Evolutionary conservation across 1,140 invertebrate species (phyloP), one percentile per base, ranked within the genome.

Genomic region (Lerema accius): DNA sequence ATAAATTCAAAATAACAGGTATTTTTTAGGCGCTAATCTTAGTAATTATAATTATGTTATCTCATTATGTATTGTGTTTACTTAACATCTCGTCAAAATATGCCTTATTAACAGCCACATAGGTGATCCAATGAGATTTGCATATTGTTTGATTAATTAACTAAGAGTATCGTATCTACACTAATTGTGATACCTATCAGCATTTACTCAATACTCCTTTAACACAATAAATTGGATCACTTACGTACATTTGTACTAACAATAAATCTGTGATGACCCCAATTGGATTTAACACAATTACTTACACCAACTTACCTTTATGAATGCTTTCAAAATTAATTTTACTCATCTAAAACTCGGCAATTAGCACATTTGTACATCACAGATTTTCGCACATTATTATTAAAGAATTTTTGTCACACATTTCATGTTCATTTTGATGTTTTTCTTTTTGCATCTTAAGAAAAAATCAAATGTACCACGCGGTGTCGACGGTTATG

Each of bases 401-500:
- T 86, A 76, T 42, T 43, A 15, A 45, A 43, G 10, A 16, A 19
- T 58, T 15, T 59, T 58, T 32, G 45, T 43, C 50, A 64, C 64
- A 67, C 65, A 65, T 61, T 45, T 77, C 72, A 91, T 92, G 92
- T 92, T 92, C 91, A 92, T 91, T 78, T 92, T 92, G 89, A 89
- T 93, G 91, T 91, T 92, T 89, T 90, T 91, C 84, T 91, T 91
- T 86, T 91, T 91, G 91, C 91, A 92, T 82, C 86, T 74, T 86
- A 89, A 94, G 94, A 94, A 95, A 95, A 92, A 94, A 95, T 93
- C 94, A 95, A 94, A 97, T 97, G 95, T 97, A 97, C 94, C 95
- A 96, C 92, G 96, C 96, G 82, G 96, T 97, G 81, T 97, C 96
- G 66, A 96, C 96, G 84, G 96, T 97, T 88, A 96, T 97, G 90